Conservation (phyloP, 2,888 invertebrate species). For the Drosophila aldrichi region DNA sequence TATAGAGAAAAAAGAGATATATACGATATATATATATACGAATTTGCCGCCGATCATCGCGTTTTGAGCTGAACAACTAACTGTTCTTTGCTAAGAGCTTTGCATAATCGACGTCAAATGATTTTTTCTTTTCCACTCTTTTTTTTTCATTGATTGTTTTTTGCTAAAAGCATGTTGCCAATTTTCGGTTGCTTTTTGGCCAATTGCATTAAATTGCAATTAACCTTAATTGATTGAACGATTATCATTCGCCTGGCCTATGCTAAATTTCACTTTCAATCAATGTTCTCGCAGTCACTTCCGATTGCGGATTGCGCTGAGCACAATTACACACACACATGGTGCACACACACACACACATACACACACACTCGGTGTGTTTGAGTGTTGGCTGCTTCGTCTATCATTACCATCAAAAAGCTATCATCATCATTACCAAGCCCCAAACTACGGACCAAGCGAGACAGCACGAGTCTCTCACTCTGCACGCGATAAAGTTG, state of each 20-base stretch:
- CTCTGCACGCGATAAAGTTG: slow-evolving; percentile 71
- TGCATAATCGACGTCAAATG: slow-evolving; percentile 64
- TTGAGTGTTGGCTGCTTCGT: slow-evolving; percentile 38
- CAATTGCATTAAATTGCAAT: slow-evolving; percentile 72
- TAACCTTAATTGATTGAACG: slow-evolving; percentile 79
- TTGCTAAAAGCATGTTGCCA: slow-evolving; percentile 16
- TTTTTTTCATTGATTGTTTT: slow-evolving; percentile 2
- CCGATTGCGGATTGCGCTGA: slow-evolving; percentile 56
- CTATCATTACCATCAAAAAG: slow-evolving; percentile 78
- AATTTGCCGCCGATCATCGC: slow-evolving; percentile 58
- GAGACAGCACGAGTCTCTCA: slow-evolving; percentile 71
- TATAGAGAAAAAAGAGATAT: slow-evolving; percentile 1
- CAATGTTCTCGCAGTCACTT: slow-evolving; percentile 62
- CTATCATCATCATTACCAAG: slow-evolving; percentile 78
- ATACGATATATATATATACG: neutral
- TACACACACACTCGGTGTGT: slow-evolving; percentile 11
- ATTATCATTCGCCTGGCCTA: slow-evolving; percentile 62
- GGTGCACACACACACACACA: slow-evolving; percentile 18
- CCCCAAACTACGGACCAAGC: slow-evolving; percentile 41
- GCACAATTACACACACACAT: slow-evolving; percentile 52
- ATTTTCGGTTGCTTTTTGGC: slow-evolving; percentile 37
- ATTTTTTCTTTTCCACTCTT: slow-evolving; percentile 8
- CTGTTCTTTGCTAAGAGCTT: slow-evolving; percentile 60
- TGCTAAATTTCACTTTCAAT: slow-evolving; percentile 73
- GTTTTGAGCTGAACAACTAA: slow-evolving; percentile 55